phyloP scores from a whole-genome alignment of 2,888 invertebrate genomes.

The Agrilus mali region DNA sequence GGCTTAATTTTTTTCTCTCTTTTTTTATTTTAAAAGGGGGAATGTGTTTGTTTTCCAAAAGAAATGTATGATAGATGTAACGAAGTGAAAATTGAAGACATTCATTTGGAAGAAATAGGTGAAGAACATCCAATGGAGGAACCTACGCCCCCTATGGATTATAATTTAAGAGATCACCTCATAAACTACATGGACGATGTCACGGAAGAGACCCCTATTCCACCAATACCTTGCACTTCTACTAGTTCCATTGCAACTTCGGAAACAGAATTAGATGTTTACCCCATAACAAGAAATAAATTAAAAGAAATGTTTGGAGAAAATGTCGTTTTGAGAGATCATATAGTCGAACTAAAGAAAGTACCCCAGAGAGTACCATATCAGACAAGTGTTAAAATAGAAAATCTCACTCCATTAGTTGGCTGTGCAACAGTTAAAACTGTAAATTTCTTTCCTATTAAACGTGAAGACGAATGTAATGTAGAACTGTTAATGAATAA shows the following conservation, averaged over 20 bases:
- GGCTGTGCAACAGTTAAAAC: conserved; percentile 17
- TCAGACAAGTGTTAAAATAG: conserved; percentile 27
- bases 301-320: conserved; percentile 7
- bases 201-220: too few species aligned
- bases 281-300: too few species aligned
- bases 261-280: too few species aligned
- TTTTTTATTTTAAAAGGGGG: background rate
- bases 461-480: conserved; percentile 4
- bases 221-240: too few species aligned
- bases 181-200: too few species aligned
- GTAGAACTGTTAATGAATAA: background rate
- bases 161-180: too few species aligned
- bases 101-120: too few species aligned
- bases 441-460: conserved; percentile 22
- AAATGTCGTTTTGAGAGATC: conserved; percentile 11
- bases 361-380: conserved; percentile 18
- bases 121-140: too few species aligned
- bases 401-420: conserved; percentile 29
- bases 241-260: too few species aligned
- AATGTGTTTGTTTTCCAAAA: background rate
- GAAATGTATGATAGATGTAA: conserved; percentile 1
- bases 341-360: conserved; percentile 14
- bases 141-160: too few species aligned
- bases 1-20: conserved; percentile 7
- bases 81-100: too few species aligned